Conservation (phyloP, 1,140 invertebrate genomes). For the Psilanteris sp. region DNA sequence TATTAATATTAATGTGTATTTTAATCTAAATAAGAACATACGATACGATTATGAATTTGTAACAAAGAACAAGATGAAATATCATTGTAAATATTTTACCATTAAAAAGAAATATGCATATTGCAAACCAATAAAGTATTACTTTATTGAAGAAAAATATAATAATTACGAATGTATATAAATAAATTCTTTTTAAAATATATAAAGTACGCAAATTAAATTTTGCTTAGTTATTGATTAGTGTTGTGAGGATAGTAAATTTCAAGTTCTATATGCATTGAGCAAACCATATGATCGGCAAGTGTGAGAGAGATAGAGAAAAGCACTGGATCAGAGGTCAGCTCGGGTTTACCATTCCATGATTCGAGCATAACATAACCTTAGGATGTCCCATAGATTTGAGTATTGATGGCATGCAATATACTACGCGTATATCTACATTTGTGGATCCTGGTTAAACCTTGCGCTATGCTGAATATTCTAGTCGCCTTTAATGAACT, state of each 20-base stretch:
- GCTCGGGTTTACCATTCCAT: slow-evolving; percentile 48
- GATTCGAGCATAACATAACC: slow-evolving; percentile 55
- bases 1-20: no score
- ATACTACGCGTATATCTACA: slow-evolving; percentile 54
- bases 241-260: slow-evolving; percentile 19
- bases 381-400: slow-evolving; percentile 68
- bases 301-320: slow-evolving; percentile 31
- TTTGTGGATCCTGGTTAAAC: slow-evolving; percentile 63
- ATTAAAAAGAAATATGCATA: no score
- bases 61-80: no score
- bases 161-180: no score
- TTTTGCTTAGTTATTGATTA: slow-evolving; percentile 38
- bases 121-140: no score
- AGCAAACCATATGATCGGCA: slow-evolving; percentile 15
- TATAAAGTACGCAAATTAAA: no score
- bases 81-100: no score
- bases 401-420: slow-evolving; percentile 68
- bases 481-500: slow-evolving; percentile 75
- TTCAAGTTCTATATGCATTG: slow-evolving; percentile 21
- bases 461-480: slow-evolving; percentile 71
- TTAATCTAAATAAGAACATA: no score
- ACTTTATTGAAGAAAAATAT: no score
- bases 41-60: no score
- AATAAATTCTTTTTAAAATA: no score
- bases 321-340: slow-evolving; percentile 25